Base-by-base conservation (phyloP, 2,797 vertebrate genomes). In the Natrix natrix region DNA sequence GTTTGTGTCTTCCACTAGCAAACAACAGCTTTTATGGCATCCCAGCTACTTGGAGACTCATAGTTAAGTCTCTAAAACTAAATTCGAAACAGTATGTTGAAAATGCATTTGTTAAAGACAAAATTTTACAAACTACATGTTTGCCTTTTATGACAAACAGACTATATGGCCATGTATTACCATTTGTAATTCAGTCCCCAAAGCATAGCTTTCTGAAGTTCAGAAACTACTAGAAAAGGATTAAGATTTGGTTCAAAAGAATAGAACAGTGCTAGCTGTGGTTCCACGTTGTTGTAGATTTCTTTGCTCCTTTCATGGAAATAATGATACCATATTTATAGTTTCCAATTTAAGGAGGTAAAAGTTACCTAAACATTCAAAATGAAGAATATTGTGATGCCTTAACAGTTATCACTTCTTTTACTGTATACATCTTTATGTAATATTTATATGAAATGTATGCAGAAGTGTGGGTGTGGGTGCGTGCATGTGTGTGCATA, bases 151-250 rank as follows among this genome's bases (percentile, higher is more conserved):
- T 22, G 88, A 91, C 56, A 86, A 59, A 59, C 69, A 92, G 26
- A 87, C n/a, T 89, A 86, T 92, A 90, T 94, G 91, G 86, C 93
- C 95, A 93, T 74, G 93, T 95, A 37, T 37, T 37, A 74, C 57
- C 86, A 54, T 90, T 96, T 91, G 74, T 24, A 83, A 55, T 93
- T 28, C 63, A 91, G 32, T 91, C 12, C 1, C 54, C 92, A 88
- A 92, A 96, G 60, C 16, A 91, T 63, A 61, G 52, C 92, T 94
- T 97, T 97, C 94, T 89, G 95, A 91, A 96, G 92, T 93, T 91
- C 93, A 90, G 92, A 94, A 13, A 94, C 91, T 93, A 59, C 89
- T 96, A 54, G 61, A 94, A 93, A 94, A 95, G 59, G 32, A 93
- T 83, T 89, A 91, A 28, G 43, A 63, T 94, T 95, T 95, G 93